Evolutionary conservation across 2,888 invertebrate genomes (phyloP).

Genomic region (Melanophora roralis): DNA sequence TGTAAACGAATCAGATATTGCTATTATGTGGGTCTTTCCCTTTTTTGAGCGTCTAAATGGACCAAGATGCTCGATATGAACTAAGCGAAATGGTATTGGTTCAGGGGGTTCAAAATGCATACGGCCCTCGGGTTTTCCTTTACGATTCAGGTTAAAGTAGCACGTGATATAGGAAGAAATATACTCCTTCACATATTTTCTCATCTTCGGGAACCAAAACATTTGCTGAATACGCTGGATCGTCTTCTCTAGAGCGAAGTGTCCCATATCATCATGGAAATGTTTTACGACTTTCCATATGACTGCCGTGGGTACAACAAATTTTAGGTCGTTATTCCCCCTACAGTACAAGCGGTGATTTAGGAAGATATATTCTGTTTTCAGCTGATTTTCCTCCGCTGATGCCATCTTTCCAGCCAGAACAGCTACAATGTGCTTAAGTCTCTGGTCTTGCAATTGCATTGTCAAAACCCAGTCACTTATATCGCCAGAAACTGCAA

Average conservation of each 20-base stretch:
- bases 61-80: background rate
- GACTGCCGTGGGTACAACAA: slow-evolving; percentile 22
- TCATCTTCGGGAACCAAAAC: slow-evolving; percentile 41
- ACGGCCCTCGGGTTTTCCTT: slow-evolving; percentile 36
- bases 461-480: slow-evolving; percentile 49
- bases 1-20: background rate
- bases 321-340: slow-evolving; percentile 1
- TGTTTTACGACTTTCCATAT: slow-evolving; percentile 21
- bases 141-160: slow-evolving; percentile 25
- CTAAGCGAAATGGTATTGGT: background rate
- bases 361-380: slow-evolving; percentile 19
- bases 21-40: background rate
- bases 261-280: slow-evolving; percentile 39
- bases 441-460: slow-evolving; percentile 50
- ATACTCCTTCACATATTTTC: slow-evolving; percentile 38
- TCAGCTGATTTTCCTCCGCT: slow-evolving; percentile 4
- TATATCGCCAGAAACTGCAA: slow-evolving; percentile 1
- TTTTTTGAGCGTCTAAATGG: background rate
- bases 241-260: slow-evolving; percentile 27
- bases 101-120: slow-evolving; percentile 23
- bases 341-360: slow-evolving; percentile 49
- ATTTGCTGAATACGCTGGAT: background rate
- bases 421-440: slow-evolving; percentile 25
- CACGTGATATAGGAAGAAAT: slow-evolving; percentile 43
- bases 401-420: slow-evolving; percentile 9